Evolutionary conservation across 2,888 invertebrate species (phyloP), one percentile per base, ranked within the genome.

Genomic region (Eledone cirrhosa): DNA sequence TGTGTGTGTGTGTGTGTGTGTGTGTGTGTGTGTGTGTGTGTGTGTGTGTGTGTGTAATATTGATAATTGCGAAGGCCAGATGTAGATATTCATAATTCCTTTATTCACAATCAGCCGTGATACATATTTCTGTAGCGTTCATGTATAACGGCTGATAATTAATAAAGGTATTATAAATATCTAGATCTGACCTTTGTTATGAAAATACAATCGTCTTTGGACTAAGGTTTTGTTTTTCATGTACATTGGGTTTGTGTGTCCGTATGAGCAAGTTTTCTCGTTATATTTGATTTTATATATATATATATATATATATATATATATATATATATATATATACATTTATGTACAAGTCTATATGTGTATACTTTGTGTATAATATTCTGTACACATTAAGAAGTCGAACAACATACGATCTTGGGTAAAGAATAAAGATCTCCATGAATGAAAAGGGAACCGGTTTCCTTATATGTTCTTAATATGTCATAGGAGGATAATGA

Each of bases 351-450:
- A 53, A 53, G 13, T 53, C 19, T 19, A 53, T 13, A 13, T 53
- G 14, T 13, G 13, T 19, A 53, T 53, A 19, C 19, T 53, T 53
- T 53, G 14, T 16, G 19, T n/a, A n/a, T n/a, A n/a, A n/a, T n/a
- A n/a, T n/a, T n/a, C 53, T 53, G 13, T 53, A 53, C 53, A 53
- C 19, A n/a, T n/a, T n/a, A n/a, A n/a, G n/a, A n/a, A n/a, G 14
- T 16, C 13, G 14, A 53, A 19, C 53, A 53, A 53, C 19, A 53
- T 53, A 53, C 53, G 19, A 53, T n/a, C n/a, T n/a, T n/a, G n/a
- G n/a, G n/a, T n/a, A n/a, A n/a, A n/a, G n/a, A n/a, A n/a, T n/a
- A 53, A 53, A 53, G 53, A 53, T 53, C 53, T 53, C 53, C 53
- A 13, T 19, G 13, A 53, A 53, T 53, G 13, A 13, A 53, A 53